These are phyloP conservation scores for Xestia xanthographa DNA, from an alignment of 2,888 invertebrate species.

Conservation along the genomic window DNA sequence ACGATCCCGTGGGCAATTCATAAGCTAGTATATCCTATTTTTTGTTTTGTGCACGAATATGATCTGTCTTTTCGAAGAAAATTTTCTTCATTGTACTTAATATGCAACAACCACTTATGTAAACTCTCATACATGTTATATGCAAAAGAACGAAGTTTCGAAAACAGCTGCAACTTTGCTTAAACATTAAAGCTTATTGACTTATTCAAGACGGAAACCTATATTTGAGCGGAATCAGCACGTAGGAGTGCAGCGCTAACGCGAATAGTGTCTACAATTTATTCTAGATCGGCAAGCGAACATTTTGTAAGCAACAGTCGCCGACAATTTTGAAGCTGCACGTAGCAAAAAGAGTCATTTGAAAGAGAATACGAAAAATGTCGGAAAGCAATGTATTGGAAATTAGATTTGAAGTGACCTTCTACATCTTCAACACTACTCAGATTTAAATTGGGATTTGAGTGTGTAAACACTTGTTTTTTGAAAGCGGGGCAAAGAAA, in stretches of 20 bases:
- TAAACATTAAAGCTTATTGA: constrained; percentile 22
- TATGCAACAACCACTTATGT: background rate
- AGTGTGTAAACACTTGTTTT: background rate
- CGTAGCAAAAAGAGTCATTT: background rate
- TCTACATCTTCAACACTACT: background rate
- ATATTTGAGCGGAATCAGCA: constrained; percentile 24
- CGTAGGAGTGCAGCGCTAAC: constrained; percentile 26
- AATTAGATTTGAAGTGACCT: background rate
- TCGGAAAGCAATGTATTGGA: background rate
- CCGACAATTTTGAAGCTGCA: background rate
- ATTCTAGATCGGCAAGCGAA: constrained; percentile 15
- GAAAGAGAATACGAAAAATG: background rate
- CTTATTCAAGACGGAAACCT: constrained; percentile 28
- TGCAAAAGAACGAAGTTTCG: background rate
- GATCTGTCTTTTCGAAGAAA: background rate
- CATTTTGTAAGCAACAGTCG: constrained; percentile 23
- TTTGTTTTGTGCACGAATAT: background rate
- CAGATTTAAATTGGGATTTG: background rate
- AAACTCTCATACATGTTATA: background rate
- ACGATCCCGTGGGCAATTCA: background rate
- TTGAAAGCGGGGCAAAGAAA: background rate
- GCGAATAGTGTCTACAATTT: constrained; percentile 23
- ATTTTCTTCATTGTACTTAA: background rate
- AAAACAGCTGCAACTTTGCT: constrained; percentile 4
- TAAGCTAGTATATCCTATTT: background rate